These are phyloP conservation scores for Drosophila sechellia DNA, from an alignment of 1,140 invertebrate genomes.

Conservation along the genomic window DNA sequence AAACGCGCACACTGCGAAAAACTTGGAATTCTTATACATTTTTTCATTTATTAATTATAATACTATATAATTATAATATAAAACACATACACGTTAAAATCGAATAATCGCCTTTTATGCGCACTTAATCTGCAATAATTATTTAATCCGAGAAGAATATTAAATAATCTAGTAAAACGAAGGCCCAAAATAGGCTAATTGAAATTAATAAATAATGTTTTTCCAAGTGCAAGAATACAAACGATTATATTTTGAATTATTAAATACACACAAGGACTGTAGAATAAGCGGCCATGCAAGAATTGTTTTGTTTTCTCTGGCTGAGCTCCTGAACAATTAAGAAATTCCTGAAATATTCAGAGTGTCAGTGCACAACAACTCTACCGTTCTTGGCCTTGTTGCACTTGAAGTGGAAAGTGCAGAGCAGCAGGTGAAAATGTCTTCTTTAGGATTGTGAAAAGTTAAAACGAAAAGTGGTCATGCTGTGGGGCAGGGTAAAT, in stretches of 20 bases:
- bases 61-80: no score
- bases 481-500: conserved; percentile 12
- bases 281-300: neutral
- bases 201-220: neutral
- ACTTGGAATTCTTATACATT: neutral
- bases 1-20: conserved; percentile 6
- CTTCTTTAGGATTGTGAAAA: conserved; percentile 17
- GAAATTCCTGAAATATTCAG: conserved; percentile 73
- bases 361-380: conserved; percentile 38
- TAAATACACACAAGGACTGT: conserved; percentile 60
- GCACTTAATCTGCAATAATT: neutral
- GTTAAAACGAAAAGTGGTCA: conserved; percentile 18
- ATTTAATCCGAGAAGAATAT: neutral
- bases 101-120: no score
- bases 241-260: conserved; percentile 64
- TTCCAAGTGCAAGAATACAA: neutral
- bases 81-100: neutral
- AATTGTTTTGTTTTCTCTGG: conserved; percentile 34
- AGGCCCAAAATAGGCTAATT: neutral
- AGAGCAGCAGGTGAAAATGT: conserved; percentile 24
- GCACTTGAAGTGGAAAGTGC: conserved; percentile 17
- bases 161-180: no score
- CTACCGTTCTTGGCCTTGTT: conserved; percentile 35
- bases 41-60: no score
- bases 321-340: conserved; percentile 58